Base-by-base conservation (phyloP, 2,888 invertebrate species). In the Drosophila buzzatii region DNA sequence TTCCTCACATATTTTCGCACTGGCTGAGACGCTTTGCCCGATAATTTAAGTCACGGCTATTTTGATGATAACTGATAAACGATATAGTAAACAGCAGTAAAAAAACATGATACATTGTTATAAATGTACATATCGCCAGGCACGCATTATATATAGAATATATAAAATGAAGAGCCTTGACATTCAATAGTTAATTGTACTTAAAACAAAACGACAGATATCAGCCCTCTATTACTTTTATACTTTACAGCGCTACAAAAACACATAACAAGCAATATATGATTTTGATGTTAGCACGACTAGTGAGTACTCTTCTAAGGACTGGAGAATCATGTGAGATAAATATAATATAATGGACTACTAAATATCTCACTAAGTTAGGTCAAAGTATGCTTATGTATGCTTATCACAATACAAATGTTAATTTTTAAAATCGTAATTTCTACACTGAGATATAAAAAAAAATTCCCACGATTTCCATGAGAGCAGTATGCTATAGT, bases 41-140 rank as follows among this genome's bases (percentile, higher is more conserved):
- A 53, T 70, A 44, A 67, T 66, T 73, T 58, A 76, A 79, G 80
- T 70, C 77, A 70, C 37, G 65, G 67, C 27, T 69, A 53, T 70
- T 53, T 63, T 49, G 61, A 61, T 64, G 58, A 44, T 44, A 56
- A 41, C 51, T 57, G 81, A 64, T 81, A 77, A 74, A 57, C 67
- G 52, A 23, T 57, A 59, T 59, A 52, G 70, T 59, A 73, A 83
- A 84, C 68, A 71, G 1, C 2, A 33, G 33, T 33, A 16, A 76
- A 70, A n/a, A n/a, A n/a, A n/a, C n/a, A 53, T 71, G 51, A 20
- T 58, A 53, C 53, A 53, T 27, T 47, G 68, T 60, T 70, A 81
- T 72, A 39, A 14, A 81, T 72, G 27, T 18, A 70, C 47, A 39
- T 39, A 58, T 71, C 80, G 64, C 20, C 35, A 52, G 65, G 59